phyloP scores from a whole-genome alignment of 2,888 invertebrate genomes.

The Hydraecia micacea region DNA sequence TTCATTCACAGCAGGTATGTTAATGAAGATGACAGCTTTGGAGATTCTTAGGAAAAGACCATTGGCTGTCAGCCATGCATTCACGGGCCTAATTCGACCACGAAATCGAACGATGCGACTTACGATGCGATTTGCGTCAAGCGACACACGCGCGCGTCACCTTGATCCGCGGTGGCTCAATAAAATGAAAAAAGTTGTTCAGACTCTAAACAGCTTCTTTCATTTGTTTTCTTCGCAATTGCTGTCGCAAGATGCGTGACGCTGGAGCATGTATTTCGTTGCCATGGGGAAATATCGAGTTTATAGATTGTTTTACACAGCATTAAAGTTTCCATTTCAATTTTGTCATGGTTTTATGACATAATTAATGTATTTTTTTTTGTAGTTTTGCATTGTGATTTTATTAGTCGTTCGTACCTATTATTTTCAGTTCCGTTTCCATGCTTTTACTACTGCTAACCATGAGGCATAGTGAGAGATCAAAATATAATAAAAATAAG shows the following conservation, averaged over 20 bases:
- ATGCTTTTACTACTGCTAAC: background rate
- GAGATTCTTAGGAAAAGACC: background rate
- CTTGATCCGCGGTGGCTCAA: background rate
- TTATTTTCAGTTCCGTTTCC: slow-evolving; percentile 9
- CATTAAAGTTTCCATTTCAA: background rate
- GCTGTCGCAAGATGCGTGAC: background rate
- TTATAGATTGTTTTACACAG: background rate
- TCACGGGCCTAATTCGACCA: background rate
- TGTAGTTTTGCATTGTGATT: background rate
- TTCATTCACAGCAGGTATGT: background rate
- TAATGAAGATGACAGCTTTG: background rate
- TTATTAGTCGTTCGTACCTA: background rate
- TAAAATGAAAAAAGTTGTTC: background rate
- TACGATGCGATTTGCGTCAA: background rate
- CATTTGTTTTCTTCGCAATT: background rate
- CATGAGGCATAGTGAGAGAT: background rate
- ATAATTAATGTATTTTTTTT: too few species aligned
- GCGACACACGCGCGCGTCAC: background rate
- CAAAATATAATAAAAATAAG: background rate
- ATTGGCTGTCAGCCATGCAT: background rate
- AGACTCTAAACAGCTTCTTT: background rate
- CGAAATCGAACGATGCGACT: background rate
- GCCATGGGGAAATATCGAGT: background rate
- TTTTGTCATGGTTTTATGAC: background rate
- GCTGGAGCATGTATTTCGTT: background rate